Evolutionary conservation across 2,888 invertebrate species (phyloP), one percentile per base, ranked within the genome.

Genomic region (Netelia melanura): DNA sequence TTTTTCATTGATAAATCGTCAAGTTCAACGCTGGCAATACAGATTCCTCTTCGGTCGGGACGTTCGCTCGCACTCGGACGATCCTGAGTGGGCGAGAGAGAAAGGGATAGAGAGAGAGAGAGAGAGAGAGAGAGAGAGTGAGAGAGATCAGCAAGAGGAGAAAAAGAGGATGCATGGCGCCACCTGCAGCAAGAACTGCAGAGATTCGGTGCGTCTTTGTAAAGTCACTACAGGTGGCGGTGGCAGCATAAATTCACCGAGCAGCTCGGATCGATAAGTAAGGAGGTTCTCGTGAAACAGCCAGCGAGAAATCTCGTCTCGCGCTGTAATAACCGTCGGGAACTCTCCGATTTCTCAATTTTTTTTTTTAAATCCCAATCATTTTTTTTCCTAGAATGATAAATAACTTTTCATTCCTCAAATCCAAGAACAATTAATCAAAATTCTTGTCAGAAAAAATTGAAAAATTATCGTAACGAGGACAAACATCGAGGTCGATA

Each of bases 201-300:
- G 79, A 85, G 80, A 75, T 71, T 81, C 82, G 71, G 65, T 78
- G 81, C 80, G 84, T 81, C 86, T 86, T 85, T 84, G 67, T 72
- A 75, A 78, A 85, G 61, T 62, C 56, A 86, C 85, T 77, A 87
- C 88, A 87, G 87, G 88, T 87, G 87, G 88, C 87, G 87, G 84
- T 86, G 81, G 81, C 61, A 38, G 82, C 76, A 84, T 83, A 74
- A 84, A 84, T 75, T 84, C 74, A 48, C 23, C 70, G 79, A 65
- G 79, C 84, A 56, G 52, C n/a, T 23, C 52, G 74, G 84, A 84
- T 84, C 84, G 84, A 84, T 84, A 84, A 84, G 84, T 81, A 77
- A 84, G 84, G 64, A 70, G 58, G 77, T 70, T 84, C 81, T 74
- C 74, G 75, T 74, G 62, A 5, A 54, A 54, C 54, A 68, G 77